Percentiles rank a stretch among this genome's conserved stretches.
Conservation (phyloP, 2,888 invertebrate species). For the Cheilosia impressa region DNA sequence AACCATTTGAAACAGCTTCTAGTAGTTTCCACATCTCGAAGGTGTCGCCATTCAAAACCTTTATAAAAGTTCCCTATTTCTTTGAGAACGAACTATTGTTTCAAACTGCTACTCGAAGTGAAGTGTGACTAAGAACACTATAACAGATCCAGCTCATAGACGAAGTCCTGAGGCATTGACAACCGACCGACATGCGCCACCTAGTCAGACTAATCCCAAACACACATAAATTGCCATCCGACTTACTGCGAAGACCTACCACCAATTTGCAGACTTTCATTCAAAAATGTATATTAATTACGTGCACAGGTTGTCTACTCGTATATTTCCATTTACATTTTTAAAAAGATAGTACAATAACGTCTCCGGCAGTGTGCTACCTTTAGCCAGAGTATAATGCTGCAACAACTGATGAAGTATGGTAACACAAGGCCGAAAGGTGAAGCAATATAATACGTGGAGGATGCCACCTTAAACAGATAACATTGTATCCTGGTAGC, state of each 20-base stretch:
- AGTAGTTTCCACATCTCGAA: too few species aligned
- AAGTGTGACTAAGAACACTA: too few species aligned
- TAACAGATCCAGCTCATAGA: too few species aligned
- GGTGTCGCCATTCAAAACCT: too few species aligned
- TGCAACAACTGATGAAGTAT: conserved; percentile 53
- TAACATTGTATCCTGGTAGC: conserved; percentile 60
- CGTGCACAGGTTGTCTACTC: conserved; percentile 15
- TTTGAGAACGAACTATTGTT: too few species aligned
- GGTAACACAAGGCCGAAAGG: conserved; percentile 48
- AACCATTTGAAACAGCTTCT: too few species aligned
- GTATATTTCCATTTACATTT: conserved; percentile 37
- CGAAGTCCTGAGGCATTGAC: too few species aligned
- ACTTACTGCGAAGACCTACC: neutral
- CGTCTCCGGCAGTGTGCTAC: neutral
- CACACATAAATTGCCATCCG: neutral
- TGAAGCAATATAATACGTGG: conserved; percentile 62
- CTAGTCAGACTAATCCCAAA: neutral
- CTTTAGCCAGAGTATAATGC: neutral
- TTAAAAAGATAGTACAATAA: conserved; percentile 9
- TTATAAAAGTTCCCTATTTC: too few species aligned
- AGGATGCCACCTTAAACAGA: conserved; percentile 53
- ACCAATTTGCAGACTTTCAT: conserved; percentile 8
- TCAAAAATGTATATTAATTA: conserved; percentile 57
- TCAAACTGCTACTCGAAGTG: too few species aligned
- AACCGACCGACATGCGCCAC: too few species aligned